Conservation (phyloP, 2,888 invertebrate genomes). For the Drosophila affinis region DNA sequence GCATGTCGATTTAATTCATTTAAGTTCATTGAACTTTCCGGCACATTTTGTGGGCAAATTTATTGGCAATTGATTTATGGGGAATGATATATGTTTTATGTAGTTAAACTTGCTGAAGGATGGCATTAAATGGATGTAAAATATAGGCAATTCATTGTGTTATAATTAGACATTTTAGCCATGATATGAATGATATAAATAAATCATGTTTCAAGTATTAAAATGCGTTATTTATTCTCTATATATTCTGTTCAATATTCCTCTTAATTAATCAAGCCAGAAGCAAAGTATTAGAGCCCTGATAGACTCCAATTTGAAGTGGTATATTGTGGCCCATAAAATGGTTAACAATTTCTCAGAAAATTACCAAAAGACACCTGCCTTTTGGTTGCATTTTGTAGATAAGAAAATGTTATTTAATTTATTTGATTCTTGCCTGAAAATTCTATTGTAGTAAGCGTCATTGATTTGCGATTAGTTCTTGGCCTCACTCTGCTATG, state of each 20-base stretch:
- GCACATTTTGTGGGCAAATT: conserved; percentile 8
- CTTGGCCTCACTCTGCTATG: neutral
- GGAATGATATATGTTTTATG: conserved; percentile 9
- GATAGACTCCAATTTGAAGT: too few relatives aligned
- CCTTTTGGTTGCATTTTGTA: too few relatives aligned
- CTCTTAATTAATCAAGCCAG: too few relatives aligned
- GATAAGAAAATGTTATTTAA: neutral
- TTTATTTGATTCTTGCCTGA: neutral
- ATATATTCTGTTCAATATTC: too few relatives aligned
- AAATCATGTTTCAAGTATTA: too few relatives aligned
- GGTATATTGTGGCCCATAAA: too few relatives aligned
- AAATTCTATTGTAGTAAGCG: neutral
- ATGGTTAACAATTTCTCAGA: too few relatives aligned
- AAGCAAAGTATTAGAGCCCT: too few relatives aligned
- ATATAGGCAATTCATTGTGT: neutral
- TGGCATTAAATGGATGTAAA: neutral
- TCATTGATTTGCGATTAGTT: conserved; percentile 3
- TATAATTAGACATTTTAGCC: neutral
- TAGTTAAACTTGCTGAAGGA: neutral
- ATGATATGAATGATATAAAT: too few relatives aligned
- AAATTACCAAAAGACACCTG: too few relatives aligned
- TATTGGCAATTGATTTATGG: neutral
- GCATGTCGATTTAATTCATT: conserved; percentile 41
- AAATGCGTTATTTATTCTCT: too few relatives aligned
- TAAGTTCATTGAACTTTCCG: conserved; percentile 31